Evolutionary conservation across 2,797 vertebrate species (phyloP).

Genomic region (Scolopax bukidnonensis): DNA sequence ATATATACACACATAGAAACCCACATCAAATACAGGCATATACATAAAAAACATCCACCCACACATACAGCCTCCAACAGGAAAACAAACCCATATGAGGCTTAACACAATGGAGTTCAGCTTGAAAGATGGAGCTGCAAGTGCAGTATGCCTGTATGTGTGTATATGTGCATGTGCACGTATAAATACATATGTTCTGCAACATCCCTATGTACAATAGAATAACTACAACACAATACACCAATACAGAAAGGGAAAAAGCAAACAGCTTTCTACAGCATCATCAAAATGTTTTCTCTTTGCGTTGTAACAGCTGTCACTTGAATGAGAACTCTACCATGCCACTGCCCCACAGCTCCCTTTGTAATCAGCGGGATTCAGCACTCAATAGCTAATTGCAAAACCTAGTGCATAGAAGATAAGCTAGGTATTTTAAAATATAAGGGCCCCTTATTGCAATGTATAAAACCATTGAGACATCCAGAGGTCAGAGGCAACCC

Average conservation of each 20-base stretch:
- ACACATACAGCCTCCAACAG: not conserved
- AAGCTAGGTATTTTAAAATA: not conserved
- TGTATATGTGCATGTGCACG: rapidly evolving
- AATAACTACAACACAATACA: not conserved
- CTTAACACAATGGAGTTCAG: not conserved
- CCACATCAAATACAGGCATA: not conserved
- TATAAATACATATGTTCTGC: not conserved
- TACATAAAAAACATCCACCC: not conserved
- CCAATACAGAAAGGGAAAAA: not conserved
- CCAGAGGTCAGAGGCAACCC: not conserved
- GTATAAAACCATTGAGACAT: not conserved
- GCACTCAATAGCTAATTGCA: not conserved
- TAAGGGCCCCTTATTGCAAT: not conserved
- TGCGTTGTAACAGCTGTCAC: not conserved
- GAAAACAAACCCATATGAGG: not conserved
- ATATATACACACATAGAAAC: not conserved
- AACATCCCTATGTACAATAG: not conserved
- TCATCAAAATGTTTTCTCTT: not conserved
- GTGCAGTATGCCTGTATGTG: rapidly evolving
- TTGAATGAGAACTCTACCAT: not conserved
- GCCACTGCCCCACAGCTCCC: not conserved
- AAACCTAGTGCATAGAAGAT: not conserved
- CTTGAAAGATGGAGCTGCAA: not conserved
- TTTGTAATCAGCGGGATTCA: not conserved
- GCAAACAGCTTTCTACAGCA: not conserved